Percentiles rank a stretch among this genome's conserved stretches.
Evolutionary conservation across 2,888 invertebrate genomes (phyloP).

Genomic region (Laothoe populi): DNA sequence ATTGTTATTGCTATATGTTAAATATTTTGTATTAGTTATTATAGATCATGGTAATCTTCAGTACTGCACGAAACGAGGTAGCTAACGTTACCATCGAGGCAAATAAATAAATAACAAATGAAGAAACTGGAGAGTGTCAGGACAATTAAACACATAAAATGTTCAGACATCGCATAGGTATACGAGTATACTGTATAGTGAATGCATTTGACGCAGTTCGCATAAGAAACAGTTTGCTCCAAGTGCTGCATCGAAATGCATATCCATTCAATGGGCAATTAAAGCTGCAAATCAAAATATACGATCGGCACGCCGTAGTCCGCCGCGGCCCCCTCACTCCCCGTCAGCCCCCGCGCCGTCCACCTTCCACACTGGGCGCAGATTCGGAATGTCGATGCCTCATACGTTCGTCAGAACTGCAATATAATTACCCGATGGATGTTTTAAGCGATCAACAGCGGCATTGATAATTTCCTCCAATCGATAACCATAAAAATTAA

Average conservation of each 20-base stretch:
- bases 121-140: neutral
- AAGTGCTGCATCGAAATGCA: conserved; percentile 14
- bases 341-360: neutral
- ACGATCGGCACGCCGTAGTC: neutral
- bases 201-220: conserved; percentile 3
- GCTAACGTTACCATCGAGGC: no score
- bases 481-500: conserved; percentile 24
- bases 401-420: conserved; percentile 1
- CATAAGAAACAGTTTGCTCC: conserved; percentile 10
- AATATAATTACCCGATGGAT: conserved; percentile 10
- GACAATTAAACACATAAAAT: conserved; percentile 6
- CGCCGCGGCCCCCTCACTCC: no score
- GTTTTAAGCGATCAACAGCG: neutral
- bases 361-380: conserved; percentile 10
- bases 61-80: no score
- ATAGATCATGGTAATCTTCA: no score
- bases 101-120: neutral
- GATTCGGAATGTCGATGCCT: conserved; percentile 17
- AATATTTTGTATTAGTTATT: no score
- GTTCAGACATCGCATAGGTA: neutral
- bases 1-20: no score
- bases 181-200: neutral
- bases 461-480: conserved; percentile 14
- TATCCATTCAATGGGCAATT: conserved; percentile 20
- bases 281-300: conserved; percentile 23